These are phyloP conservation scores for Centropristis striata DNA, from an alignment of 2,113 vertebrate species.

Conservation along the genomic window DNA sequence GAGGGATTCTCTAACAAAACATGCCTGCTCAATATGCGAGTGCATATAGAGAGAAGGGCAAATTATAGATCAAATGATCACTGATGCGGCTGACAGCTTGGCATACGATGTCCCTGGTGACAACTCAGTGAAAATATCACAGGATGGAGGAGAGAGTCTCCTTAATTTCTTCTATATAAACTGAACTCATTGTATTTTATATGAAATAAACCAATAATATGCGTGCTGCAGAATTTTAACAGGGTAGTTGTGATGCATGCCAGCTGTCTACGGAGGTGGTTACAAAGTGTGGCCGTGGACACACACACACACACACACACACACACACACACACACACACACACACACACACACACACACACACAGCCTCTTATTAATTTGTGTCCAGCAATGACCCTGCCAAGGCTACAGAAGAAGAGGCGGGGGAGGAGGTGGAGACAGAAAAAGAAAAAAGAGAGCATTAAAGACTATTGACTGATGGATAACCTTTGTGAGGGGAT, in stretches of 20 bases:
- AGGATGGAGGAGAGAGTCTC: slow-evolving; percentile 5
- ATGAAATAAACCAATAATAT: slow-evolving; percentile 53
- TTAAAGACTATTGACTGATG: slow-evolving; percentile 78
- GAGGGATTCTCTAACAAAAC: slow-evolving; percentile 38
- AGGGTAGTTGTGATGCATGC: slow-evolving; percentile 6
- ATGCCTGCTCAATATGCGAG: slow-evolving; percentile 9
- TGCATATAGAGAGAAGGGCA: slow-evolving; percentile 41
- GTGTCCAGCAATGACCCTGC: slow-evolving; percentile 54
- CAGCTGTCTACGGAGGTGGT: neutral
- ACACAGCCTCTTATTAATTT: slow-evolving; percentile 52
- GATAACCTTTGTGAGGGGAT: slow-evolving; percentile 76
- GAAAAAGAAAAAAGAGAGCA: slow-evolving; percentile 62
- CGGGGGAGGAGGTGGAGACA: slow-evolving; percentile 9
- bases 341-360: slow-evolving; percentile 15
- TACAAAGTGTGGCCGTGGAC: slow-evolving; percentile 7
- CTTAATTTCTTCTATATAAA: slow-evolving; percentile 17
- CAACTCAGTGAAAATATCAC: slow-evolving; percentile 38
- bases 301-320: neutral
- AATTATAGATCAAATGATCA: slow-evolving; percentile 62
- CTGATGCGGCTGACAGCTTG: slow-evolving; percentile 56
- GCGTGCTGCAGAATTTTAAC: neutral
- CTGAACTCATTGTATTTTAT: slow-evolving; percentile 22
- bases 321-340: slow-evolving; percentile 19
- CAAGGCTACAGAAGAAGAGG: slow-evolving; percentile 46
- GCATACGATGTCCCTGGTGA: slow-evolving; percentile 37